Percentiles rank a stretch among this genome's conserved stretches.
Evolutionary conservation across 2,113 vertebrate genomes (phyloP).

Genomic region (Mobula birostris): DNA sequence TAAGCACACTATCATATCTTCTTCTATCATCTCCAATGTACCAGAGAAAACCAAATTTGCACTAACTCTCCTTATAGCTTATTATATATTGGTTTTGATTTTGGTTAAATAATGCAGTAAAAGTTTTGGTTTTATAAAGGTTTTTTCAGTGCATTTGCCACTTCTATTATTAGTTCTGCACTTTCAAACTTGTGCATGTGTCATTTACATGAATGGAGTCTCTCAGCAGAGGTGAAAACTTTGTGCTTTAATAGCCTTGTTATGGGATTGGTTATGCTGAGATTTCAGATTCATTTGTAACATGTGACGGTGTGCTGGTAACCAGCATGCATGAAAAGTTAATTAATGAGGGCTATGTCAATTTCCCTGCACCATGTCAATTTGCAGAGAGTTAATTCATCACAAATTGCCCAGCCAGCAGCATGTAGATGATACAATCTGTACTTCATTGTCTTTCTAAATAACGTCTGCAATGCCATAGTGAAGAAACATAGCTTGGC

Average conservation of each 20-base stretch:
- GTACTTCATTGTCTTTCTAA: conserved; percentile 54
- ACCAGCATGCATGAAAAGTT: conserved; percentile 68
- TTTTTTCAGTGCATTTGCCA: background rate
- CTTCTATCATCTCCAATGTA: no score
- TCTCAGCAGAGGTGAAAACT: background rate
- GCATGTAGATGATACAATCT: conserved; percentile 60
- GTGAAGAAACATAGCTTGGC: conserved; percentile 60
- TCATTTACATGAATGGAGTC: background rate
- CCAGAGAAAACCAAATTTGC: no score
- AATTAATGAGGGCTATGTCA: conserved; percentile 79
- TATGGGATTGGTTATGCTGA: background rate
- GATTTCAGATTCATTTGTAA: conserved; percentile 59
- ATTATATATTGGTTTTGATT: background rate
- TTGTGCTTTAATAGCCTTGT: background rate
- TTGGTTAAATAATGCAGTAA: background rate
- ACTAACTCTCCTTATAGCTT: no score
- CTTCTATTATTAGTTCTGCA: background rate
- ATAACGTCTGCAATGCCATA: conserved; percentile 54
- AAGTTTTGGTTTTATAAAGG: background rate
- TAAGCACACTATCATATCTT: no score
- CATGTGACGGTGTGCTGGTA: conserved; percentile 62
- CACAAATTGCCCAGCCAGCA: conserved; percentile 67
- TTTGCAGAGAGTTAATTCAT: conserved; percentile 78
- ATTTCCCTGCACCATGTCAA: conserved; percentile 71
- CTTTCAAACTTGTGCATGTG: background rate